Conservation (phyloP, 1,140 invertebrate species). For the Ceratina japonica region DNA sequence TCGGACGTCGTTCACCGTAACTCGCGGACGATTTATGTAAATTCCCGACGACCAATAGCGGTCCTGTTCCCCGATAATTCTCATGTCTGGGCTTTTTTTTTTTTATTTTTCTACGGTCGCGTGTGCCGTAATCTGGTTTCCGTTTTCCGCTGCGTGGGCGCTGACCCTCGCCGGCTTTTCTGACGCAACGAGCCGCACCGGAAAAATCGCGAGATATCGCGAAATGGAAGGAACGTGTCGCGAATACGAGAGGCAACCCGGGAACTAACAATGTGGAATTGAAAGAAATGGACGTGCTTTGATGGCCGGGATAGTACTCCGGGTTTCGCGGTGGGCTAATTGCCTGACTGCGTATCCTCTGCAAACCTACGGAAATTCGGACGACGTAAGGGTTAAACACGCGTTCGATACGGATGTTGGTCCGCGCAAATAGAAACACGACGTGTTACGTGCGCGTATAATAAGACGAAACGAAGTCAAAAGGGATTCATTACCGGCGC, state of each 20-base stretch:
- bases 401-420: too few species aligned
- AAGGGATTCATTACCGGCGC: neutral
- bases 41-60: neutral
- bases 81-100: neutral
- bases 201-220: neutral
- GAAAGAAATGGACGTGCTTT: neutral
- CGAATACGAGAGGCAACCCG: neutral
- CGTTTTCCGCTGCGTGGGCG: neutral
- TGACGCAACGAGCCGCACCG: neutral
- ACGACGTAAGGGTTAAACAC: too few species aligned
- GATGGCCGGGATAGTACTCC: neutral
- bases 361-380: too few species aligned
- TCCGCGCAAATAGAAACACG: too few species aligned
- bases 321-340: too few species aligned
- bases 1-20: neutral
- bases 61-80: slow-evolving; percentile 13
- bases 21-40: neutral
- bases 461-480: neutral
- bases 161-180: neutral
- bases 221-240: neutral
- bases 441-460: too few species aligned
- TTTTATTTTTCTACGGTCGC: slow-evolving; percentile 4
- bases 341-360: too few species aligned
- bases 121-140: slow-evolving; percentile 3
- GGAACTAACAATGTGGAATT: neutral